phyloP scores from a whole-genome alignment of 2,113 vertebrate genomes.

The Pseudopodoces humilis region DNA sequence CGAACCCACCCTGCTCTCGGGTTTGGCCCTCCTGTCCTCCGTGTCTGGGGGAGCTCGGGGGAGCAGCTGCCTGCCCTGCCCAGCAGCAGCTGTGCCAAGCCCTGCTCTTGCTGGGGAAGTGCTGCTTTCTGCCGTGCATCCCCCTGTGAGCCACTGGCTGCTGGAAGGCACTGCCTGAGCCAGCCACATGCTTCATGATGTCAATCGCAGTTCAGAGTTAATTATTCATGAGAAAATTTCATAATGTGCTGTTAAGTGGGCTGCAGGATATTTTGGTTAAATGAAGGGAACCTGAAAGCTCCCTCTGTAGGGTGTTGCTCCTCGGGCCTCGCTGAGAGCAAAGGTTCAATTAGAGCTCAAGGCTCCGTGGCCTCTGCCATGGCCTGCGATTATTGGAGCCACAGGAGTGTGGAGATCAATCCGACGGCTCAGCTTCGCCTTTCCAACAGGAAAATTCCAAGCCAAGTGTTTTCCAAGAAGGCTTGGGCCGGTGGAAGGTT shows the following conservation, averaged over 20 bases:
- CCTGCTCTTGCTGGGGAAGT: not conserved
- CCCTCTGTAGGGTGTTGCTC: not conserved
- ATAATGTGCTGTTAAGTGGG: slow-evolving; percentile 62
- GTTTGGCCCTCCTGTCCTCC: accelerated
- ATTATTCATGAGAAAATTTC: slow-evolving; percentile 62
- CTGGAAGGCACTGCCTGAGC: not conserved
- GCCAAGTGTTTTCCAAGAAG: not conserved
- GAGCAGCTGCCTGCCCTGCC: not conserved
- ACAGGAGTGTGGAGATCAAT: not conserved
- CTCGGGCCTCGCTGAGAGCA: not conserved
- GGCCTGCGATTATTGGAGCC: not conserved
- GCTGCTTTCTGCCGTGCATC: not conserved
- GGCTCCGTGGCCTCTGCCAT: not conserved
- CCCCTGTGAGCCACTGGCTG: not conserved
- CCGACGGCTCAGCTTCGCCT: accelerated
- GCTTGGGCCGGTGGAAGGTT: not conserved
- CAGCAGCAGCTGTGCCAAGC: not conserved
- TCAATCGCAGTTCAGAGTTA: slow-evolving; percentile 40
- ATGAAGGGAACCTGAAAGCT: slow-evolving; percentile 33
- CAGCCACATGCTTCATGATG: slow-evolving; percentile 42
- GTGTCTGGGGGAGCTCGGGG: not conserved
- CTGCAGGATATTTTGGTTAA: slow-evolving; percentile 57
- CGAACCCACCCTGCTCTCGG: accelerated
- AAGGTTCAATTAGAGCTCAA: not conserved
- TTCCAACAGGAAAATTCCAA: not conserved